A percentile compares a stretch with the other conserved stretches of the same genome.
These are phyloP conservation scores for Hirtodrosophila trivittata DNA, from an alignment of 2,888 invertebrate species.

Conservation along the genomic window DNA sequence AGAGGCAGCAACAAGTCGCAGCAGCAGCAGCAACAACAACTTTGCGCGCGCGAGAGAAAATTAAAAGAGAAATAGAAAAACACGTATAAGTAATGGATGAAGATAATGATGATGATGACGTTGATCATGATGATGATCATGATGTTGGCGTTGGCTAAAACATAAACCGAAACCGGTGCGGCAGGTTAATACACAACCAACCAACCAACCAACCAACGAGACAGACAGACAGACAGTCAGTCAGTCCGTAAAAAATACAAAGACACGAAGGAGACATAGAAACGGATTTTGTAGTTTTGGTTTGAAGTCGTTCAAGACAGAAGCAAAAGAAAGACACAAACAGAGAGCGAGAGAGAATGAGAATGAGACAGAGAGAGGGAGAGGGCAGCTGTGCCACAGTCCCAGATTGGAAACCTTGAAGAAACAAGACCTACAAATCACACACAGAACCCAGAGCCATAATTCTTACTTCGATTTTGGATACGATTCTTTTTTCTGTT, in stretches of 20 bases:
- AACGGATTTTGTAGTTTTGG: conserved; percentile 33
- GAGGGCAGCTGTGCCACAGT: neutral
- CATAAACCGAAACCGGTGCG: conserved; percentile 82
- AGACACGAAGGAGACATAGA: conserved; percentile 18
- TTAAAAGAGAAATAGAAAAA: conserved; percentile 79
- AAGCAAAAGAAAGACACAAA: conserved; percentile 7
- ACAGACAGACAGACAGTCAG: conserved; percentile 14
- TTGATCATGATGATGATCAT: conserved; percentile 19
- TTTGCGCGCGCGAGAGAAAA: conserved; percentile 70
- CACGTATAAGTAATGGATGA: conserved; percentile 61
- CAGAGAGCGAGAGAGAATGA: neutral
- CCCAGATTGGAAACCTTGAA: neutral
- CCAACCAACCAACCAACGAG: conserved; percentile 6
- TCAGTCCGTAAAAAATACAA: conserved; percentile 9
- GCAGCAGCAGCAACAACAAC: conserved; percentile 46
- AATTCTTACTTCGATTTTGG: conserved; percentile 12
- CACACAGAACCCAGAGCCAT: conserved; percentile 5
- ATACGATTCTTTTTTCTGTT: neutral
- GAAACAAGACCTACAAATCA: conserved; percentile 11
- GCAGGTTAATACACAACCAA: conserved; percentile 76
- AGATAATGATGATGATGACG: conserved; percentile 25
- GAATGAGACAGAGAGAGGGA: conserved; percentile 4
- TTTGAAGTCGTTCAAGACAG: conserved; percentile 28
- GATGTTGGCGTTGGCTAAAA: conserved; percentile 74
- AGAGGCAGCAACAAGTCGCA: conserved; percentile 65